phyloP scores from a whole-genome alignment of 1,140 invertebrate species.

The Grapholita molesta region DNA sequence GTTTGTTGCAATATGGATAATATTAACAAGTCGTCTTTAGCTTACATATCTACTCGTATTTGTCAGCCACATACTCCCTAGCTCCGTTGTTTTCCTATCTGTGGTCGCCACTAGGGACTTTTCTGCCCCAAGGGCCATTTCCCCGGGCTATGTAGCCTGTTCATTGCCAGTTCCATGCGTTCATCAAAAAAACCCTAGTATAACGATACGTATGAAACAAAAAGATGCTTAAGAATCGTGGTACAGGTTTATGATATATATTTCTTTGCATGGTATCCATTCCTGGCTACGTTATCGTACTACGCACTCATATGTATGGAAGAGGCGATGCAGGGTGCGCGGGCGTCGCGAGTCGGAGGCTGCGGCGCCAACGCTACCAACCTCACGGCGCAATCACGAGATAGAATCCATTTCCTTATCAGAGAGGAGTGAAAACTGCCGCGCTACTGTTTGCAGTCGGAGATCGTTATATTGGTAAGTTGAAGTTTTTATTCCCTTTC shows the following conservation, averaged over 20 bases:
- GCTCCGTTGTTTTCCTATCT: too few species aligned
- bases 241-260: neutral
- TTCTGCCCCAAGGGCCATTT: too few species aligned
- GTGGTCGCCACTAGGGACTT: too few species aligned
- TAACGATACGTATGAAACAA: too few species aligned
- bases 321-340: neutral
- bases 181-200: too few species aligned
- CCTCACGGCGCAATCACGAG: constrained; percentile 60
- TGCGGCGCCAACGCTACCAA: constrained; percentile 61
- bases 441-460: constrained; percentile 28
- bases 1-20: too few species aligned
- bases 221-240: too few species aligned
- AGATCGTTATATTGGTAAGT: neutral
- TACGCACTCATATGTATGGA: neutral
- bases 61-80: too few species aligned
- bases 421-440: constrained; percentile 40
- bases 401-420: constrained; percentile 67
- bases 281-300: neutral
- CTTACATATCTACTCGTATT: too few species aligned
- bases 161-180: too few species aligned
- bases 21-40: too few species aligned
- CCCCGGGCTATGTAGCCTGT: too few species aligned
- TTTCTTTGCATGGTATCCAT: neutral
- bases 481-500: neutral
- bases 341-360: constrained; percentile 38